These are phyloP conservation scores for Scaptomyza hsui DNA, from an alignment of 1,140 invertebrate species.

Conservation along the genomic window DNA sequence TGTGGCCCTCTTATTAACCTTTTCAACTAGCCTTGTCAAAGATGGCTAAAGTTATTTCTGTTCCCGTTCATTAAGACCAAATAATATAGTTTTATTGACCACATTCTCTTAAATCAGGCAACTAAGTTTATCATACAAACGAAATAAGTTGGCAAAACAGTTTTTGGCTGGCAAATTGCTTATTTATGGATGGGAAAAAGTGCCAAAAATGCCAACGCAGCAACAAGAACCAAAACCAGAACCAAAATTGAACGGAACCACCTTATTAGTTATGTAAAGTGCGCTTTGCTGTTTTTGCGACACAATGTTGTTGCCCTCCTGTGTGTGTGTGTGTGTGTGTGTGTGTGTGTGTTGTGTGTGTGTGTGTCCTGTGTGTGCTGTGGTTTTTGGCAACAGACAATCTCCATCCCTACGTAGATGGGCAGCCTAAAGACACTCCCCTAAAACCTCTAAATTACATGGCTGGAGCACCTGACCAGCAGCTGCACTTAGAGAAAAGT, in stretches of 20 bases:
- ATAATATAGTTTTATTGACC: too few species aligned
- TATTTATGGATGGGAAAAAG: background rate
- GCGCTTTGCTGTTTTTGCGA: constrained; percentile 50
- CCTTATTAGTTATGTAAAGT: constrained; percentile 75
- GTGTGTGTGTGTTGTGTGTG: background rate
- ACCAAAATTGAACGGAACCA: background rate
- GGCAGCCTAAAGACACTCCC: background rate
- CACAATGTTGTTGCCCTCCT: constrained; percentile 2
- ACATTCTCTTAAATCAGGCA: background rate
- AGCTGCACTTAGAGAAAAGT: background rate
- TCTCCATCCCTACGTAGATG: background rate
- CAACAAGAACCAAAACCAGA: background rate
- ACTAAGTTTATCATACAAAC: background rate
- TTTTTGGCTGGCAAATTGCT: background rate
- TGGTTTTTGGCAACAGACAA: background rate
- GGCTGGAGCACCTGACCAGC: background rate
- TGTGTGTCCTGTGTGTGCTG: background rate
- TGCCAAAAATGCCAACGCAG: background rate
- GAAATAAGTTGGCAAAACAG: background rate
- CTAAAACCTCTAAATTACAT: background rate
- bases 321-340: background rate
- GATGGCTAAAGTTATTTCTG: background rate
- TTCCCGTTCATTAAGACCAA: too few species aligned
- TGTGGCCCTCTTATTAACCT: background rate
- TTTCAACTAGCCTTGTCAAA: background rate